Evolutionary conservation across 2,888 invertebrate species (phyloP), one percentile per base, ranked within the genome.

Genomic region (Buathra laborator): DNA sequence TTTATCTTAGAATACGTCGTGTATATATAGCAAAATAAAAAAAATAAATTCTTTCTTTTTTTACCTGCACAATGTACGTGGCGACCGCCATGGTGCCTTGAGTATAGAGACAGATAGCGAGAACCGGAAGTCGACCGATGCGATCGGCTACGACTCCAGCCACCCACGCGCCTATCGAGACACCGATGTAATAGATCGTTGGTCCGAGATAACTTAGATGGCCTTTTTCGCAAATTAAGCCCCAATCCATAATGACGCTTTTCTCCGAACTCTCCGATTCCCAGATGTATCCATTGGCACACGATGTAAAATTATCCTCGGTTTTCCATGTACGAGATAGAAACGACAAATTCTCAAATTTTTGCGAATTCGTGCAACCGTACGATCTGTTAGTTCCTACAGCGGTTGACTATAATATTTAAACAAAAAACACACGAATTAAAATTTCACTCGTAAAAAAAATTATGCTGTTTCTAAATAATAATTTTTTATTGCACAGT

Each of bases 91-190:
- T 90, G 2, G 91, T 89, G 0, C 94, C 94, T 85, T 94, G 94
- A 5, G 91, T 89, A 67, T 94, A 94, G 51, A 94, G 92, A 48
- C 94, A 94, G 14, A 93, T 89, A 6, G 94, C 90, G 48, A 94
- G 92, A 9, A 94, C 89, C 62, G 93, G 94, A 84, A 93, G 92
- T 71, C 94, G 92, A 0, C 94, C 94, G 86, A 94, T 93, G 16
- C 93, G 90, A 89, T 94, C 94, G 5, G 92, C 91, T 29, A 94
- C 85, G 5, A 92, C 85, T 43, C 94, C 94, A 64, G 94, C 92
- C n/a, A 94, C 86, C 75, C 94, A 90, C 1, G 94, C 94, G 48
- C 94, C 94, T 46, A 94, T 81, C 37, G 94, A 90, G 9, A 94
- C 93, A 0, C 94, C 94, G 43, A 90, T 87, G 83, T 93, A 94